Evolutionary conservation across 2,888 invertebrate genomes (phyloP).

Genomic region (Drosophila pseudotalamancana): DNA sequence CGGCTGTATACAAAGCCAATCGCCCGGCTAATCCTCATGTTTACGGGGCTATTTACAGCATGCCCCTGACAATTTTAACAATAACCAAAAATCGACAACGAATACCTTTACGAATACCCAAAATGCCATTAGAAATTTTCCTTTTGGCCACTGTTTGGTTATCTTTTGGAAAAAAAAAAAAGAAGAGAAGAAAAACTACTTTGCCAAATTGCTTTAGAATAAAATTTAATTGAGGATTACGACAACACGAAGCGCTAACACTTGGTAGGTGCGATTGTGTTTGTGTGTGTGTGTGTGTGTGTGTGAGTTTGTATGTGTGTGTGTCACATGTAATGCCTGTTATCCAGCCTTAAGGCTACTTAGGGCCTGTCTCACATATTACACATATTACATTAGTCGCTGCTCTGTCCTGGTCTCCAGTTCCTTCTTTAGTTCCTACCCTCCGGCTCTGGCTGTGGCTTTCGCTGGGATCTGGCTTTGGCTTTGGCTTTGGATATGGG

Average conservation of each 20-base stretch:
- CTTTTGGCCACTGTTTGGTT: constrained; percentile 63
- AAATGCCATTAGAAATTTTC: constrained; percentile 51
- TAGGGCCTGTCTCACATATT: constrained; percentile 80
- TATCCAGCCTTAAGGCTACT: constrained; percentile 79
- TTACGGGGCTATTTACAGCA: constrained; percentile 78
- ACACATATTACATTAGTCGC: constrained; percentile 74
- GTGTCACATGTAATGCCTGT: constrained; percentile 72
- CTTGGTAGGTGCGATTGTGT: constrained; percentile 22
- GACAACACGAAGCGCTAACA: constrained; percentile 40
- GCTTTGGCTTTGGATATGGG: too few relatives aligned
- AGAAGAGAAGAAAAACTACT: constrained; percentile 68
- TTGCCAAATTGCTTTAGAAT: constrained; percentile 80
- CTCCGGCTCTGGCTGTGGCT: not conserved
- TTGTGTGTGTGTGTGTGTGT: constrained; percentile 14
- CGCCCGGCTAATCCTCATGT: constrained; percentile 78
- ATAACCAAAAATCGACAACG: constrained; percentile 60
- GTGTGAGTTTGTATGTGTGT: constrained; percentile 19
- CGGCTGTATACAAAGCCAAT: constrained; percentile 70
- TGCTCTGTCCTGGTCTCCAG: constrained; percentile 28
- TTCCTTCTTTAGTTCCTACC: not conserved
- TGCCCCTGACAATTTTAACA: constrained; percentile 72
- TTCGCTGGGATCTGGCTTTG: too few relatives aligned
- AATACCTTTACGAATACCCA: constrained; percentile 29
- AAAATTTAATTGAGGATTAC: constrained; percentile 83
- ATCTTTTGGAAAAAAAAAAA: constrained; percentile 53